Evolutionary conservation across 2,888 invertebrate species (phyloP), one percentile per base, ranked within the genome.

Genomic region (Pterobdella sp.): DNA sequence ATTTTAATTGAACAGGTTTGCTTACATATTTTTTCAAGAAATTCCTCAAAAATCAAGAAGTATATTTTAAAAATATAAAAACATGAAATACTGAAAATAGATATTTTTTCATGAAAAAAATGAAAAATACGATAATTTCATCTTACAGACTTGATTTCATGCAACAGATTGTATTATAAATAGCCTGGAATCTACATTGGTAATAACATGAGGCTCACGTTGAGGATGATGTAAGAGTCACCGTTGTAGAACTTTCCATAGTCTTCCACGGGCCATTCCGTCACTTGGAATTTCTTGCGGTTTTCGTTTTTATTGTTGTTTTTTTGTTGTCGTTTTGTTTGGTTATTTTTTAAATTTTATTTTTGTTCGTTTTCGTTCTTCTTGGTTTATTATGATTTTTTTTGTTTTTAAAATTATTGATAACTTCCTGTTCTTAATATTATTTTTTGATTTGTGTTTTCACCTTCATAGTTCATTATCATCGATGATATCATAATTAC

Each of bases 181-280:
- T 14, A 49, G n/a, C n/a, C n/a, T n/a, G n/a, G n/a, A n/a, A n/a
- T n/a, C n/a, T n/a, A n/a, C n/a, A n/a, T n/a, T n/a, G 14, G 18
- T n/a, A n/a, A n/a, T n/a, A n/a, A n/a, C n/a, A n/a, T 34, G 22
- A 22, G 1, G 74, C 77, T 75, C 63, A 78, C 78, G 56, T 78
- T 76, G 31, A 78, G 76, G 36, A 78, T 72, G 73, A 78, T 78
- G 74, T 78, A 78, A 63, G 78, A 78, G 73, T 78, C 78, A 1
- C 78, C 78, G 73, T 73, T 75, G 75, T 74, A 78, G 74, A 78
- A 78, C 49, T 78, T 78, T 64, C 78, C 78, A 72, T 78, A 78
- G 37, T 78, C 77, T 36, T 78, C 74, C 68, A 74, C 63, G 31
- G 78, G 78, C 78, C 78, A 78, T 32, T 78, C 74, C 1, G 73